Conservation (phyloP, 1,140 invertebrate species). For the Caerostris darwini region DNA sequence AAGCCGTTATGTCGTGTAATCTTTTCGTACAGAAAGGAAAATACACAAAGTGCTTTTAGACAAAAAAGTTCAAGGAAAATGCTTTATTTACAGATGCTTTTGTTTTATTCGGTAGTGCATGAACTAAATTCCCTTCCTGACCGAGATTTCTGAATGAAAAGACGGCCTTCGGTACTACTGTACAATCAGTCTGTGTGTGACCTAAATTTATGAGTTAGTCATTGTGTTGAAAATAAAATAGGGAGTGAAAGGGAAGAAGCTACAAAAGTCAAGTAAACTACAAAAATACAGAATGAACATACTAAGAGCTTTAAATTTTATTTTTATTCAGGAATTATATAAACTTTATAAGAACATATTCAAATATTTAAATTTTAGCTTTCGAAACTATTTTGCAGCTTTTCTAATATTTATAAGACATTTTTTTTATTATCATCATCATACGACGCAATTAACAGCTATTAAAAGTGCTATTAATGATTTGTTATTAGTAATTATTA, state of each 20-base stretch:
- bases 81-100: background rate
- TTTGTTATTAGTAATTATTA: too few species aligned
- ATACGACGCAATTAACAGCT: too few species aligned
- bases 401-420: too few species aligned
- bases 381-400: too few species aligned
- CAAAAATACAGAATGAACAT: background rate
- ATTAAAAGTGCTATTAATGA: too few species aligned
- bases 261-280: background rate
- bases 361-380: too few species aligned
- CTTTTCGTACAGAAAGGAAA: background rate
- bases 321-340: too few species aligned
- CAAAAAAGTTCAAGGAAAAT: background rate
- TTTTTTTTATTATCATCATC: too few species aligned
- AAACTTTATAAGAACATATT: too few species aligned
- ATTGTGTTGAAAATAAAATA: background rate
- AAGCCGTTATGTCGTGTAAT: background rate
- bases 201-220: background rate
- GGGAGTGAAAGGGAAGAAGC: background rate
- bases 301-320: too few species aligned
- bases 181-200: background rate
- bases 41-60: background rate
- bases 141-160: slow-evolving; percentile 9
- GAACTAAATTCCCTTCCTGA: slow-evolving; percentile 11
- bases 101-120: background rate
- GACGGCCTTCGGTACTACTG: background rate